Base-by-base conservation (phyloP, 2,797 vertebrate species). In the Melanotaenia boesemani region DNA sequence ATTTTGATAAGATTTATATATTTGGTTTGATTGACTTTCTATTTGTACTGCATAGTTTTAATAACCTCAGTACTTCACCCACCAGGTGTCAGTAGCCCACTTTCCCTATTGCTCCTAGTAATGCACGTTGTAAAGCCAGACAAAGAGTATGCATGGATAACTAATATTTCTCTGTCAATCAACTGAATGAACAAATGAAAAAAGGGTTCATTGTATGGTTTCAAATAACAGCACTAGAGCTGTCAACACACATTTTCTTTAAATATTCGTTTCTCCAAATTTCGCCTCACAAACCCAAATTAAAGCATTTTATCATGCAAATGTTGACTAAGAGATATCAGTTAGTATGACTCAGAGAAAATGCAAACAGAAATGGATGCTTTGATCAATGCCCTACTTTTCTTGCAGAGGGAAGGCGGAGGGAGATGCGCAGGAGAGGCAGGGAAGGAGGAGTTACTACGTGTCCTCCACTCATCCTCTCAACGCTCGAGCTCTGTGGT, bases 81-180 rank as follows among this genome's bases (percentile, higher is more conserved):
- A 91, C 83, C 85, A 92, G 91, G 81, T 86, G 90, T 88, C 90
- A 91, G 86, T 74, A 84, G 69, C 71, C 6, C 34, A 2, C 78
- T 72, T 58, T 30, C 15, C 24, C 56, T 30, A 11, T 36, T 61
- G 28, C 30, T 20, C 63, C 5, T 44, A 32, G 46, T 56, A 55
- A 0, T 9, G 4, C 12, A 30, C 61, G 36, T n/a, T 72, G 55
- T 26, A 60, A 55, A 74, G 6, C 24, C 59, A 81, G 46, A 88
- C 87, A 87, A 85, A 82, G 70, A 63, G 3, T 61, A 44, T 41
- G 46, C 34, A 66, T 28, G 20, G 15, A 41, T 44, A 13, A 16
- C 2, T 8, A 11, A 6, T 16, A 30, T 70, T 32, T 65, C 8
- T 58, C 16, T 32, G 7, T 2, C 2, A 16, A 22, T 9, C 2